Base-by-base conservation (phyloP, 2,113 vertebrate genomes). In the Spilogale gracilis region DNA sequence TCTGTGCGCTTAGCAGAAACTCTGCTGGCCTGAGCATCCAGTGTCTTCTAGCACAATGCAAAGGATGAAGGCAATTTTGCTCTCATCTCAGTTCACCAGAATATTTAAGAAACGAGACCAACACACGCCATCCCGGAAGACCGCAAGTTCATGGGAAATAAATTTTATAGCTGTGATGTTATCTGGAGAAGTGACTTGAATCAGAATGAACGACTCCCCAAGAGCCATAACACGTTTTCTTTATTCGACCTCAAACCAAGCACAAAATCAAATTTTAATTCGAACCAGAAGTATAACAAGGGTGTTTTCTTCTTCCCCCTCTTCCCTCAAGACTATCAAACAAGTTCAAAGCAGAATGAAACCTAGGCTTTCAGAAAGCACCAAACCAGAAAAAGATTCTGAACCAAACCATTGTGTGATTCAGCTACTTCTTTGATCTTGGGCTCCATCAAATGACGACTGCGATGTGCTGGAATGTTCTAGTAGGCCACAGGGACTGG, bases 301-400 rank as follows among this genome's bases (percentile, higher is more conserved):
- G 56, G 27, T 13, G 25, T 32, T 30, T 87, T 23, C 69, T 16
- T 16, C 7, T 25, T 7, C 74, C 7, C 13, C 45, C 4, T 17
- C 25, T n/a, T 11, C 9, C 18, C 45, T 67, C 56, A 90, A 81
- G 32, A 54, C 20, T 52, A 18, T 2, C 9, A 9, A 76, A 58
- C 61, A 95, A 95, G 52, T 45, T 84, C 79, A 86, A 96, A 80
- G 30, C 54, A 95, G 23, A 84, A 61, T 52, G 81, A 50, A 93
- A 81, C 60, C 32, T 71, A 78, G 54, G 32, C 71, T 94, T 73
- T 82, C 84, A 87, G 69, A 93, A 82, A 23, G n/a, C 56, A 86
- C 78, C 65, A 43, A 94, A 87, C 25, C 48, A 93, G 79, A 90
- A 97, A 86, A 92, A 85, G 9, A 91, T n/a, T 82, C 81, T 63